Conservation (phyloP, 2,113 vertebrate species). For the Gobius niger region DNA sequence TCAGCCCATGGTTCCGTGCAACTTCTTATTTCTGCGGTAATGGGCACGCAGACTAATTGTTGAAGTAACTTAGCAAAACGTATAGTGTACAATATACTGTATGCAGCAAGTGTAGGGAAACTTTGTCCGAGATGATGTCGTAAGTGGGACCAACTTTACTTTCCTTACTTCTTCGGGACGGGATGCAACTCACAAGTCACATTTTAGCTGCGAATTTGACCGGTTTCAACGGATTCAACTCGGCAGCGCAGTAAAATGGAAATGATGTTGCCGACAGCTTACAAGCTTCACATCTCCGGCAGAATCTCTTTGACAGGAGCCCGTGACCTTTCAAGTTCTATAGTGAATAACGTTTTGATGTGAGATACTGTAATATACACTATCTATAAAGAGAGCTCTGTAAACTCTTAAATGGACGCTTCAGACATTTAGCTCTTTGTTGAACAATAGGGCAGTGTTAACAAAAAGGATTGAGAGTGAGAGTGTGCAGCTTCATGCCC, state of each 20-base stretch:
- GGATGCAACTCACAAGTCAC: too few species aligned
- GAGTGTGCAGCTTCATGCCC: background rate
- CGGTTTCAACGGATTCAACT: too few species aligned
- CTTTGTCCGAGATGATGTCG: background rate
- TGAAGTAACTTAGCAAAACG: background rate
- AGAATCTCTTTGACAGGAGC: too few species aligned
- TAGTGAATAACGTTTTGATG: too few species aligned
- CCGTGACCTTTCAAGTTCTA: too few species aligned
- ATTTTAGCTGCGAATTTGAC: too few species aligned
- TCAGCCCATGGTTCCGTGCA: slow-evolving; percentile 1
- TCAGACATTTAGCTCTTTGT: background rate
- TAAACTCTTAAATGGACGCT: background rate
- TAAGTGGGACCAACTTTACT: background rate
- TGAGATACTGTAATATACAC: too few species aligned
- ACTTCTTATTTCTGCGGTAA: background rate
- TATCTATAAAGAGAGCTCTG: too few species aligned
- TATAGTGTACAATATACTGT: background rate
- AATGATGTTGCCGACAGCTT: too few species aligned
- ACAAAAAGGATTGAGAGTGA: background rate
- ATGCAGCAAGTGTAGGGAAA: background rate
- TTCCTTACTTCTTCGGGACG: too few species aligned
- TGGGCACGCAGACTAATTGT: background rate
- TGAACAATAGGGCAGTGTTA: background rate
- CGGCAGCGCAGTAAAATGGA: too few species aligned
- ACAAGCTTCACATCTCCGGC: too few species aligned